phyloP scores from a whole-genome alignment of 2,113 vertebrate genomes.

The Alligator mississippiensis region DNA sequence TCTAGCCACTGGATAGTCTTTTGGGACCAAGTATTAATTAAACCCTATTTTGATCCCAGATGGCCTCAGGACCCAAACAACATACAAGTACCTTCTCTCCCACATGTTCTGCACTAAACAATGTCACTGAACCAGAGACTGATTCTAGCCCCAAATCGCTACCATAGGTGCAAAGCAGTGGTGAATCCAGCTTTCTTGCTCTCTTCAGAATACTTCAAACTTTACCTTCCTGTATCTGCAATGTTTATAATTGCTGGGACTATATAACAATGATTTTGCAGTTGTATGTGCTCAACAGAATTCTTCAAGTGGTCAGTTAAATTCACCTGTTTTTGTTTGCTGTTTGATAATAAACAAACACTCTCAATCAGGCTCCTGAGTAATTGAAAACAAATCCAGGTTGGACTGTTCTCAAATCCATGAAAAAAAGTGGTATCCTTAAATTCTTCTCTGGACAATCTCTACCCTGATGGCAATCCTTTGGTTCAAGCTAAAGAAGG shows the following conservation, averaged over 20 bases:
- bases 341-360: constrained; percentile 59
- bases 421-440: constrained; percentile 48
- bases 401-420: constrained; percentile 57
- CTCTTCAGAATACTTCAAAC: background rate
- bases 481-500: constrained; percentile 55
- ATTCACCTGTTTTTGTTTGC: constrained; percentile 68
- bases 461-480: constrained; percentile 56
- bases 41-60: background rate
- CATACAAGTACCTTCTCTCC: background rate
- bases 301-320: constrained; percentile 60
- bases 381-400: constrained; percentile 61
- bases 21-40: accelerated
- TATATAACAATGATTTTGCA: background rate
- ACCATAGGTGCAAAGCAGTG: background rate
- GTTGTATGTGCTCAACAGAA: constrained; percentile 60
- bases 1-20: background rate
- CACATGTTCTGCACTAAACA: background rate
- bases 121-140: accelerated
- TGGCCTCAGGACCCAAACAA: accelerated
- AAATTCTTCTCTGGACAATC: constrained; percentile 41
- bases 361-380: constrained; percentile 58
- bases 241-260: background rate
- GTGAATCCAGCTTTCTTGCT: background rate
- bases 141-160: background rate
- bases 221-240: background rate